Conservation (phyloP, 1,140 invertebrate genomes). For the Drosophila kanapiae region DNA sequence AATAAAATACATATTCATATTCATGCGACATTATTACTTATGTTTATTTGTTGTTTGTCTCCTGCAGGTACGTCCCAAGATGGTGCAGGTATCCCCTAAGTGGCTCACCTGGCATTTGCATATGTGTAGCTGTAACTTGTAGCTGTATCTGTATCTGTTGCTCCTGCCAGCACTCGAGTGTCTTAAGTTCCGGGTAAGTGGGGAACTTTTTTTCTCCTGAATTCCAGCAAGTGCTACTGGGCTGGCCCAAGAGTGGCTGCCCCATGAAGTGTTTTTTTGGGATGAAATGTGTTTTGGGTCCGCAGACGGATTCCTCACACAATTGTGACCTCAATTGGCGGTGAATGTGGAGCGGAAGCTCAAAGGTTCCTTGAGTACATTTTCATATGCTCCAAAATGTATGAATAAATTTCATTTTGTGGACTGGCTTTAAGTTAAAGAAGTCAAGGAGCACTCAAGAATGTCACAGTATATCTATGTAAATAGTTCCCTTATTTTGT, state of each 20-base stretch:
- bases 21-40: constrained; percentile 76
- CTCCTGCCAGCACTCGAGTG: constrained; percentile 63
- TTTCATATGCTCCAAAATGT: constrained; percentile 9
- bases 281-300: constrained; percentile 65
- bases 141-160: constrained; percentile 47
- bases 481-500: constrained; percentile 1
- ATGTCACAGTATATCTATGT: constrained; percentile 6
- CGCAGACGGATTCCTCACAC: constrained; percentile 46
- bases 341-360: constrained; percentile 65
- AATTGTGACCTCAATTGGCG: constrained; percentile 69
- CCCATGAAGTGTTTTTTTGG: constrained; percentile 21
- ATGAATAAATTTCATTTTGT: constrained; percentile 38
- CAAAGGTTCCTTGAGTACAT: constrained; percentile 27
- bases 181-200: constrained; percentile 80
- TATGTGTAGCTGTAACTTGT: constrained; percentile 24
- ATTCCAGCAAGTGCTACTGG: constrained; percentile 66
- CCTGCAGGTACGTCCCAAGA: constrained; percentile 61
- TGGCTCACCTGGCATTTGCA: constrained; percentile 58
- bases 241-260: constrained; percentile 48
- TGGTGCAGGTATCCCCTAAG: constrained; percentile 26
- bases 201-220: constrained; percentile 64
- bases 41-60: constrained; percentile 70
- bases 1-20: constrained; percentile 61
- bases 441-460: constrained; percentile 10
- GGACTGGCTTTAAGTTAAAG: constrained; percentile 14